Base-by-base conservation (phyloP, 2,113 vertebrate genomes). In the Chaetura pelagica region DNA sequence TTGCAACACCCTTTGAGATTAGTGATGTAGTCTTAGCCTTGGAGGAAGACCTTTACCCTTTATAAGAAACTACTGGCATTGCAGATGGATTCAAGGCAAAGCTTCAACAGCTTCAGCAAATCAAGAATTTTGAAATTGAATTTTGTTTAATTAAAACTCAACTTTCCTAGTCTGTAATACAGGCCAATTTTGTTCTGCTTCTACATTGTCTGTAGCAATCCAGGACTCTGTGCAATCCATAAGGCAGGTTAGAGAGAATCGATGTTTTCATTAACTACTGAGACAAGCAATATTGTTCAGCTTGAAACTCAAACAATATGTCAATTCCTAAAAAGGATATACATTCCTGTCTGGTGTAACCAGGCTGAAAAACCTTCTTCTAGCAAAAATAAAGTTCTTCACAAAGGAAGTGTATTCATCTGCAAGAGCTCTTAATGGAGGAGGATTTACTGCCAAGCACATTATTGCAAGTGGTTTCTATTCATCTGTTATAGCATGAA, bases 1-100 rank as follows among this genome's bases (percentile, higher is more conserved):
- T 44, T 2, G 1, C 71, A 58, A 12, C 15, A 7, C 30, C n/a
- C 44, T 61, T n/a, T 61, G 91, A 52, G 12, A 2, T 2, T 10
- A 24, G 9, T 0, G 0, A 3, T 64, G 27, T 0, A 10, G 7
- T 15, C 15, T 64, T 12, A 34, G 21, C n/a, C 69, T 46, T 64
- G 58, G 35, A 66, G 61, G 27, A 67, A 18, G 42, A 24, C 42
- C 38, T 74, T 61, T 8, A 75, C 48, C 62, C 85, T 42, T 46
- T 79, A 23, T 59, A 52, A 61, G 23, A 15, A 55, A 7, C 40
- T 22, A 3, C 71, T 78, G 34, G 30, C 38, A 1, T 49, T 87
- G 61, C 69, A 30, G 42, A 27, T 34, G 55, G 73, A 44, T 69
- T 40, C 76, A 34, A 54, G 67, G 18, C 62, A 67, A 20, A 57